These are phyloP conservation scores for Belonocnema kinseyi DNA, from an alignment of 1,140 invertebrate genomes.

Conservation along the genomic window DNA sequence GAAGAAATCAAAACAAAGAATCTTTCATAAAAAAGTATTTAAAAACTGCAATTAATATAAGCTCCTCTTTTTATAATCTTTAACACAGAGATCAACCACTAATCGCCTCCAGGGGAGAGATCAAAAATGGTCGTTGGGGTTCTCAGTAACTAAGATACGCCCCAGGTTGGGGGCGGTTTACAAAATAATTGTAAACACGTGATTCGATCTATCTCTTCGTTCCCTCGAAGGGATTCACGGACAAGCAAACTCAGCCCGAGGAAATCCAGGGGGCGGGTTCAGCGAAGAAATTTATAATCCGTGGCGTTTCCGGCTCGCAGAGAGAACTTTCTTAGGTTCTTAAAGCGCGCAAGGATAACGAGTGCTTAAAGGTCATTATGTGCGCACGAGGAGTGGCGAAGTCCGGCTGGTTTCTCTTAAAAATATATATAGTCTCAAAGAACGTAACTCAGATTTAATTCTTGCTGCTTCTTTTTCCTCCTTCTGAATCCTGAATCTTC, in stretches of 20 bases:
- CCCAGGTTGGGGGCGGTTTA: neutral
- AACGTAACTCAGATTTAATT: constrained; percentile 14
- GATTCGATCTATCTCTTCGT: constrained; percentile 14
- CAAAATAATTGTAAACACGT: constrained; percentile 27
- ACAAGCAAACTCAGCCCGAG: constrained; percentile 2
- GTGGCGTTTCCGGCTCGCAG: constrained; percentile 27
- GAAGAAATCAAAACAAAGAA: too few species aligned
- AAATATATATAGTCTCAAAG: neutral
- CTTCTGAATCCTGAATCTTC: neutral
- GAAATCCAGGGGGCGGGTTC: constrained; percentile 28
- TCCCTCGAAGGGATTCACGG: neutral
- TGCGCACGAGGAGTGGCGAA: constrained; percentile 26
- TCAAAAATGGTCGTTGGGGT: neutral
- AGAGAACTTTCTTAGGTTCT: constrained; percentile 26
- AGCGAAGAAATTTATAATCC: constrained; percentile 28
- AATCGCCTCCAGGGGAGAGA: neutral
- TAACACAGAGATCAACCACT: neutral
- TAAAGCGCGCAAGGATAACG: constrained; percentile 27
- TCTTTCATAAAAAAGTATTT: too few species aligned
- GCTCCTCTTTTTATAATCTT: too few species aligned
- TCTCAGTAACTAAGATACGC: neutral
- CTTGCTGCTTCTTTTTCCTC: neutral
- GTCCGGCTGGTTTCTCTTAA: constrained; percentile 19
- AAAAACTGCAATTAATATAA: too few species aligned
- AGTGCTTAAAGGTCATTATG: constrained; percentile 25